Evolutionary conservation across 2,797 vertebrate genomes (phyloP).

Genomic region (Dallia pectoralis): DNA sequence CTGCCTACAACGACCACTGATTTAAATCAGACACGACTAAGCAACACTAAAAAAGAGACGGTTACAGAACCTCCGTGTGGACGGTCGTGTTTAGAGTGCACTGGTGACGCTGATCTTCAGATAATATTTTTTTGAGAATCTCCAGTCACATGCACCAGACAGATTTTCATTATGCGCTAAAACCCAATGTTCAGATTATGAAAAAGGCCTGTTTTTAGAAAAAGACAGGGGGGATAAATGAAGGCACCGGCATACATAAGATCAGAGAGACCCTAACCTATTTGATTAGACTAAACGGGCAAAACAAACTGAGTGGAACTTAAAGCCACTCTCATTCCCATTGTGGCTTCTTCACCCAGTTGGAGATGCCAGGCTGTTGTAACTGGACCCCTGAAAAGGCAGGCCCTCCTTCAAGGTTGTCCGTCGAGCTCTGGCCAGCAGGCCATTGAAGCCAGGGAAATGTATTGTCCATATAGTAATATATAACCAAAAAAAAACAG

Average conservation of each 20-base stretch:
- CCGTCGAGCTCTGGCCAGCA: no score
- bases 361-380: no score
- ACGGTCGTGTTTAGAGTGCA: neutral
- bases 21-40: neutral
- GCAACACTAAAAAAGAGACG: neutral
- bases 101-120: neutral
- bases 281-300: conserved; percentile 31
- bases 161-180: conserved; percentile 1
- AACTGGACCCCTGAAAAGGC: no score
- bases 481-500: no score
- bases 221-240: neutral
- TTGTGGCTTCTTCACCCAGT: neutral
- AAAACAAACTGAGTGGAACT: conserved; percentile 27
- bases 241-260: neutral
- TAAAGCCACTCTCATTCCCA: neutral
- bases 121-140: neutral
- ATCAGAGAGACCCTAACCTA: neutral
- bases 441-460: no score
- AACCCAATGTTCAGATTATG: conserved; percentile 7
- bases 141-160: neutral
- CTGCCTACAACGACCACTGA: neutral
- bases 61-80: neutral
- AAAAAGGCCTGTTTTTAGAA: neutral
- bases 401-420: no score
- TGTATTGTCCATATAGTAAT: no score